Base-by-base conservation (phyloP, 2,797 vertebrate species). In the Myotis planiceps region DNA sequence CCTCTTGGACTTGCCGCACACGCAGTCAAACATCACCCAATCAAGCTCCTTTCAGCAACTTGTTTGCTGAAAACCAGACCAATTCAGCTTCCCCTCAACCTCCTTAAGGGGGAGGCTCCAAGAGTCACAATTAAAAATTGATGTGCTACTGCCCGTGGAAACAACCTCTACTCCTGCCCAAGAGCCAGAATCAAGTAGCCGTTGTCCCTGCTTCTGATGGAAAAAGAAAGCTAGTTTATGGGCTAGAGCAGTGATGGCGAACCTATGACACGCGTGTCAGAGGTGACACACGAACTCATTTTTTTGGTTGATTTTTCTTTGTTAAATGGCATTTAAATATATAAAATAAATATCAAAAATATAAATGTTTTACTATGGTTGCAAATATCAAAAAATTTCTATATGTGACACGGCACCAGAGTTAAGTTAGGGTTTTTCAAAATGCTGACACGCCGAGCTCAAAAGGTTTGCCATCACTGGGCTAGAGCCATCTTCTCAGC, bases 81-180 rank as follows among this genome's bases (percentile, higher is more conserved):
- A 15, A 69, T 34, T 10, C 47, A 68, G 15, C 13, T 13, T 87
- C 15, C 9, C 12, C 8, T 75, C 39, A 25, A 21, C 39, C 6
- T 76, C 72, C 29, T 47, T 16, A 55, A 75, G 49, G 27, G 5
- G 9, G 29, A 93, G 29, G 15, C n/a, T 86, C 37, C 15, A 39
- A 34, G 21, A 74, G 5, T 13, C 89, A 75, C 15, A 55, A 27
- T 27, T 65, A 71, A 75, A 55, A 86, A 32, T 42, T 37, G 51
- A 3, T 0, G 0, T 29, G 32, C 21, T 6, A 37, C 6, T 3
- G 27, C 53, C n/a, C 16, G 6, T 19, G 4, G 10, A 16, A 92
- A 58, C 9, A 53, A 3, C 16, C 14, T 78, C 39, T 66, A 34
- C 4, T 65, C 1, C 15, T 3, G 21, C 2, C 23, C 34, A 29